These are phyloP conservation scores for Drosophila neotestacea DNA, from an alignment of 2,888 invertebrate species.

Conservation along the genomic window DNA sequence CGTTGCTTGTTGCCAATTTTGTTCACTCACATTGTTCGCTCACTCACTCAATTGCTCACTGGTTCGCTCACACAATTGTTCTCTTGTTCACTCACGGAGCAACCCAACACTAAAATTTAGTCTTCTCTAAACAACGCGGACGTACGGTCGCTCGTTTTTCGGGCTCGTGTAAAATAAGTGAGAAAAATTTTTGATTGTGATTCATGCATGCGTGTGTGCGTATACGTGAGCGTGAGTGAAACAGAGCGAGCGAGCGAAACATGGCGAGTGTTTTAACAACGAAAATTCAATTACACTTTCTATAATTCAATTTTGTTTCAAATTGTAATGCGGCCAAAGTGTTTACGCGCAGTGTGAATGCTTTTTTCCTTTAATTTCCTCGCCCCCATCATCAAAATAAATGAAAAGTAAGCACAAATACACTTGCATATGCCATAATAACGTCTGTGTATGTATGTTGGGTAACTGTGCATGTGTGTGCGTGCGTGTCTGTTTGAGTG, in stretches of 20 bases:
- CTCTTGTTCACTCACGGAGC: too few species aligned
- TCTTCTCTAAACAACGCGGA: conserved; percentile 58
- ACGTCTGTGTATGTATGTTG: conserved; percentile 26
- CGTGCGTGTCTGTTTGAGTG: conserved; percentile 47
- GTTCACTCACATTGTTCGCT: too few species aligned
- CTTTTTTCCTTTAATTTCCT: conserved; percentile 37
- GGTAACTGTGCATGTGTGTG: conserved; percentile 20
- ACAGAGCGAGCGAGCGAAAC: conserved; percentile 52
- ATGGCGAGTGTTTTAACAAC: conserved; percentile 68
- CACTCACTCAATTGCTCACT: too few species aligned
- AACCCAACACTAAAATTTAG: conserved; percentile 6
- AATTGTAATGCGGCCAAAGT: conserved; percentile 49
- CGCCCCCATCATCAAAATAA: conserved; percentile 33
- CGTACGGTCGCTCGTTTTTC: conserved; percentile 46
- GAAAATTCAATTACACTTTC: conserved; percentile 59
- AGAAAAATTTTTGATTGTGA: conserved; percentile 43
- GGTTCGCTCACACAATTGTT: too few species aligned
- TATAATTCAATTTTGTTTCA: conserved; percentile 47
- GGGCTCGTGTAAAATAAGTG: conserved; percentile 41
- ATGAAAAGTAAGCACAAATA: conserved; percentile 68
- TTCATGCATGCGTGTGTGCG: conserved; percentile 56
- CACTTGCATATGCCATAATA: conserved; percentile 32
- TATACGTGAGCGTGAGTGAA: conserved; percentile 55
- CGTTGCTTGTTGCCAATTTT: too few species aligned
- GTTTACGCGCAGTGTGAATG: conserved; percentile 56